Evolutionary conservation across 2,888 invertebrate species (phyloP).

Genomic region (Apamea crenata): DNA sequence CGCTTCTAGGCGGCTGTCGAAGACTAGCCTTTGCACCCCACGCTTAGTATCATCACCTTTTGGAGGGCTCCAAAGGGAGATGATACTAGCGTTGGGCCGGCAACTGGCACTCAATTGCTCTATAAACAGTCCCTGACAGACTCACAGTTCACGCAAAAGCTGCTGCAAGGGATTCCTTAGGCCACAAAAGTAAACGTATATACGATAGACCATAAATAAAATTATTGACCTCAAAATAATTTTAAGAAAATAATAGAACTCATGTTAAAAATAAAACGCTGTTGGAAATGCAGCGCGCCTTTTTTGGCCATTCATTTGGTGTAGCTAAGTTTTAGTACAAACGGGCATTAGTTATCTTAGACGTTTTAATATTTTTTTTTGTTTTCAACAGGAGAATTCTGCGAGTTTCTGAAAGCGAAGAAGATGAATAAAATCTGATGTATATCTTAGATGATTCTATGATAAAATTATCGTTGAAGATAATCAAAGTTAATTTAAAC

Average conservation of each 20-base stretch:
- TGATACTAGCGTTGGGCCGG: not conserved
- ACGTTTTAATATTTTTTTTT: not conserved
- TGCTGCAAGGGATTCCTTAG: not conserved
- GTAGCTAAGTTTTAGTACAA: not conserved
- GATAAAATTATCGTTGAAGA: not conserved
- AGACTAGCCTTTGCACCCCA: not conserved
- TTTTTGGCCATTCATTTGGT: not conserved
- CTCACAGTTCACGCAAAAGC: not conserved
- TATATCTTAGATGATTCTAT: not conserved
- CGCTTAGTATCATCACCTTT: not conserved
- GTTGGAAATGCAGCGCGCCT: not conserved
- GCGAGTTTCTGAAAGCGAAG: conserved; percentile 5
- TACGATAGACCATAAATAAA: too few relatives aligned
- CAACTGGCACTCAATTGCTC: not conserved
- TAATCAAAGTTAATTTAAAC: not conserved
- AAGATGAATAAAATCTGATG: conserved; percentile 2
- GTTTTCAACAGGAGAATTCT: conserved; percentile 16
- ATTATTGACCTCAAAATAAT: too few relatives aligned
- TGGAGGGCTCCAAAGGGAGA: not conserved
- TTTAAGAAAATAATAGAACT: too few relatives aligned
- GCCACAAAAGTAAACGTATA: not conserved
- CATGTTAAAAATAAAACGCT: too few relatives aligned
- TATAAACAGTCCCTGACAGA: not conserved
- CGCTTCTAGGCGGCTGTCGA: too few relatives aligned
- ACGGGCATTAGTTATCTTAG: not conserved